These are phyloP conservation scores for Chrysodeixis includens DNA, from an alignment of 2,888 invertebrate genomes.

Conservation along the genomic window DNA sequence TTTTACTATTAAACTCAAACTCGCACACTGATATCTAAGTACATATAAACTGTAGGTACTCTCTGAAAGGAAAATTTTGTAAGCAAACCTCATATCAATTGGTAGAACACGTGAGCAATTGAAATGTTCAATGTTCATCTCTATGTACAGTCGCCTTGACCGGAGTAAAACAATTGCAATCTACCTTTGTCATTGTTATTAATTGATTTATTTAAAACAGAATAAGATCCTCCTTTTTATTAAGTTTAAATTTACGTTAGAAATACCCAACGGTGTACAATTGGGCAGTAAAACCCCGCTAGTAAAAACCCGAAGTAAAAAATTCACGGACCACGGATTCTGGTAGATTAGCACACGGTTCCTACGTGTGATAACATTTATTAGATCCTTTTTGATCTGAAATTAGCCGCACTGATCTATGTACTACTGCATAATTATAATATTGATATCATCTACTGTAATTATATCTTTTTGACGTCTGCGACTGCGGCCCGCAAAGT, in stretches of 20 bases:
- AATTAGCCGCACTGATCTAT: background rate
- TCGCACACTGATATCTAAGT: too few species aligned
- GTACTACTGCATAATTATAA: constrained; percentile 4
- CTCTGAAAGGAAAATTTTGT: background rate
- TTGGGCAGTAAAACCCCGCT: background rate
- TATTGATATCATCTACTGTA: background rate
- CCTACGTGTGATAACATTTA: background rate
- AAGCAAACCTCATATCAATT: background rate
- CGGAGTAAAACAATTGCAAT: background rate
- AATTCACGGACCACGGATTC: background rate
- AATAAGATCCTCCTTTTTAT: background rate
- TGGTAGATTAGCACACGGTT: background rate
- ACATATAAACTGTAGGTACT: background rate
- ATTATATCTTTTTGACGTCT: constrained; percentile 4
- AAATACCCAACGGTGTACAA: constrained; percentile 1
- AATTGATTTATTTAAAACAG: background rate
- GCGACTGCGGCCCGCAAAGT: background rate
- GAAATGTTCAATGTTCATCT: background rate
- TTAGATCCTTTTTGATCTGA: background rate
- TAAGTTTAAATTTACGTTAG: background rate
- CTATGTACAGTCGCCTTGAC: background rate
- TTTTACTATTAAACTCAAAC: too few species aligned
- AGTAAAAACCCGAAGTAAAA: constrained; percentile 2
- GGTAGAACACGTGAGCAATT: background rate
- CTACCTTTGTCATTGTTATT: background rate